Percentiles rank a stretch among this genome's conserved stretches.
Evolutionary conservation across 2,888 invertebrate genomes (phyloP).

Genomic region (Myopa tessellatipennis): DNA sequence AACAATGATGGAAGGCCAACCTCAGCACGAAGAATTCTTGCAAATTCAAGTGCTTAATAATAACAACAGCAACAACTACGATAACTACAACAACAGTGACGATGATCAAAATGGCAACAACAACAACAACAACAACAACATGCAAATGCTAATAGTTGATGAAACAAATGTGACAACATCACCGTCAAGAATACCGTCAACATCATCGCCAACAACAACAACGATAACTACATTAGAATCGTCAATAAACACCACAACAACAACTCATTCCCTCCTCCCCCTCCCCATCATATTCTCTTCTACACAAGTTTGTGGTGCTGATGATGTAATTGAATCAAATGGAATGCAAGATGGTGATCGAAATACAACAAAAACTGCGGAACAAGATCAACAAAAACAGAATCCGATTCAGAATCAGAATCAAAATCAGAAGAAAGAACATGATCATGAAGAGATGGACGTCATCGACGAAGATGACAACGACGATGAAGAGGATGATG

Average conservation of each 20-base stretch:
- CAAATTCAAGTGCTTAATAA: not conserved
- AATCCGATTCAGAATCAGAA: not conserved
- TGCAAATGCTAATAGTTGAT: not conserved
- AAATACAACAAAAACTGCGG: not conserved
- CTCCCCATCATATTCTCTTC: not conserved
- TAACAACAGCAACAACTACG: not conserved
- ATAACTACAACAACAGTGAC: not conserved
- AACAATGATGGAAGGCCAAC: not conserved
- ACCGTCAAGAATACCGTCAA: not conserved
- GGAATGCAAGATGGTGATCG: not conserved
- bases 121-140: not conserved
- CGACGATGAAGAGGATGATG: slow-evolving; percentile 18
- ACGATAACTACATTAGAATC: not conserved
- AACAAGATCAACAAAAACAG: not conserved
- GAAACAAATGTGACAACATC: not conserved
- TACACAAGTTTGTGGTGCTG: not conserved
- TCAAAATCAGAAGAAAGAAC: not conserved
- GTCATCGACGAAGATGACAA: not conserved
- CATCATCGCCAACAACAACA: not conserved
- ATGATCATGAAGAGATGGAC: not conserved
- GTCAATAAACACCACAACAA: not conserved
- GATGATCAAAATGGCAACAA: not conserved
- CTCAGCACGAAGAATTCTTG: not conserved
- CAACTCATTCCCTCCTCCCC: not conserved
- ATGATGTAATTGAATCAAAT: not conserved